Percentiles rank a stretch among this genome's conserved stretches.
phyloP scores from a whole-genome alignment of 2,113 vertebrate genomes.

The Promerops cafer region DNA sequence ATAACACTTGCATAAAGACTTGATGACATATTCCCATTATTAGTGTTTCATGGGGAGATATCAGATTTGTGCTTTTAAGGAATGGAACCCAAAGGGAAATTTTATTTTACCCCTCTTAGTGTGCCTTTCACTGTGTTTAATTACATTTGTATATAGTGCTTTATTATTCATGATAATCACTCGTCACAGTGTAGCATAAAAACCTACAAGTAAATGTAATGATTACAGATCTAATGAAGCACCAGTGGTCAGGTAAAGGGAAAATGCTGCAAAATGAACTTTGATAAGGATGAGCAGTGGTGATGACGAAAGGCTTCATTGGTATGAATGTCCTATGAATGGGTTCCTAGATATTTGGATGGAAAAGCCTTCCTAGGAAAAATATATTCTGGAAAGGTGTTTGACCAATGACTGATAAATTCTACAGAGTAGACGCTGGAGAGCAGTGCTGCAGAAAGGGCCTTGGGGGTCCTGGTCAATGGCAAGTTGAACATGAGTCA shows the following conservation, averaged over 20 bases:
- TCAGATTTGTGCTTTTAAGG: neutral
- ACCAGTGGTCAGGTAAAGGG: neutral
- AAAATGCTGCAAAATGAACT: neutral
- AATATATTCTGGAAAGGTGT: neutral
- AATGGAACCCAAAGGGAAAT: neutral
- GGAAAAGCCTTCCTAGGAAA: neutral
- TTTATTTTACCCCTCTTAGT: neutral
- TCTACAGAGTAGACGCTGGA: neutral
- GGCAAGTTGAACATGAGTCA: rapidly evolving
- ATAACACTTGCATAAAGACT: neutral
- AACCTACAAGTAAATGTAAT: neutral
- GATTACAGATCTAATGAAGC: neutral
- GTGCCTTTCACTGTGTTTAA: neutral
- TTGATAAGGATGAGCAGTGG: rapidly evolving
- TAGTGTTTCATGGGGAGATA: neutral
- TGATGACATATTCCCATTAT: neutral
- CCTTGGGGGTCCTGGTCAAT: rapidly evolving
- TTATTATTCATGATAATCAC: neutral
- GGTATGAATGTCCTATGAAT: neutral
- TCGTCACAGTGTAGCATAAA: neutral
- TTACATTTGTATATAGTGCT: neutral
- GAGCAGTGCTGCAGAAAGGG: neutral
- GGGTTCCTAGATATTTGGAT: neutral
- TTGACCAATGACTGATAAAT: neutral
- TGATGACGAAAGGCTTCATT: neutral